Evolutionary conservation across 1,140 invertebrate genomes (phyloP), one percentile per base, ranked within the genome.

Genomic region (Atta texana): DNA sequence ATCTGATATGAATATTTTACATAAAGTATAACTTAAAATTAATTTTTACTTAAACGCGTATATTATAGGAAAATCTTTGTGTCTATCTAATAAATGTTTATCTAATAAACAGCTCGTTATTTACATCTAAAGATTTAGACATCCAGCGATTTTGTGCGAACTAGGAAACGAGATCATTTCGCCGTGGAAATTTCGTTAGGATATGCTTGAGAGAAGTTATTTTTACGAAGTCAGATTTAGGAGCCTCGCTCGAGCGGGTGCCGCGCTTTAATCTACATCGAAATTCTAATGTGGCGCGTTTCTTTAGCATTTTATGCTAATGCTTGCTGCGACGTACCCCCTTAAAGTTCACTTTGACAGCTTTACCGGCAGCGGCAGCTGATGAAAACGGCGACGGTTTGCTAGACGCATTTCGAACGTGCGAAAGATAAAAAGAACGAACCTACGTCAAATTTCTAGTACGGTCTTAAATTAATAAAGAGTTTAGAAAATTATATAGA

Each of bases 241-340:
- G 64, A 76, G 59, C 51, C 49, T 76, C 59, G 61, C 49, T 34
- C 14, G 55, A n/a, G 39, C 24, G 81, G 53, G 21, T 6, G 66
- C 34, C 44, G 69, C 80, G 87, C 80, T 90, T 90, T 90, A 86
- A 90, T 90, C 84, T 63, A 72, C 88, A 84, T 90, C 82, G 87
- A 87, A 88, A 88, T 86, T 90, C 87, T 87, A 86, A 88, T 82
- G 87, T 69, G 69, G 34, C 88, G 55, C 74, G 69, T 89, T 90
- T 89, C 89, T 90, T 90, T 88, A 64, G 31, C 75, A 82, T 88
- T 90, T 90, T 88, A 90, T 90, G 88, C 71, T 86, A 90, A 90
- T 88, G 49, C 18, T 39, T n/a, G 80, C 34, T 63, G 57, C 31
- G 14, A 57, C 57, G 51, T 85, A 85, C n/a, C 21, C 66, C 66